Evolutionary conservation across 2,888 invertebrate genomes (phyloP), one percentile per base, ranked within the genome.

Genomic region (Sphinx pinastri): DNA sequence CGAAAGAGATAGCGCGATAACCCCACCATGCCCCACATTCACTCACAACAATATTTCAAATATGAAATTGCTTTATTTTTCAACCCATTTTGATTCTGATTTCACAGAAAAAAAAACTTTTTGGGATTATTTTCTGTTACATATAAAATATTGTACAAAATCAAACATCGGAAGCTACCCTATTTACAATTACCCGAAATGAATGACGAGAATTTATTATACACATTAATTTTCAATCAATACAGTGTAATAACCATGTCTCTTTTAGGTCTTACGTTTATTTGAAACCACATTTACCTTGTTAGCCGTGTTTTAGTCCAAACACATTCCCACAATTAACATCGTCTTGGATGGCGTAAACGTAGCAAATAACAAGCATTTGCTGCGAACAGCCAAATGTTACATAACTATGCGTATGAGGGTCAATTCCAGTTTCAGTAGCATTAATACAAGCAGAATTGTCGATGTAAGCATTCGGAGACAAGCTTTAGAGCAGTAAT

Each of bases 361-460:
- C 54, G 14, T 25, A 69, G 57, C 11, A 68, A 63, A 69, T 63
- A 63, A 54, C 63, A 69, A 54, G 54, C 49, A 52, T 69, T 69
- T 25, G n/a, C 45, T 69, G 19, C 12, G 10, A 54, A 45, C 47
- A 55, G n/a, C 16, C 47, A 75, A 81, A 82, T 81, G 76, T 80
- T 81, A 78, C 79, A 81, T 81, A 79, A 82, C 19, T 52, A 81
- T 77, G 78, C 78, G 78, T 74, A 79, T 80, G 81, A 84, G 81
- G 79, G 72, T 75, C 76, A 81, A 86, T 87, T 88, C 85, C 88
- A 87, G 89, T 89, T 88, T 88, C 84, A 83, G 86, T 86, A 88
- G 88, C 88, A 89, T 89, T 88, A 85, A 85, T 84, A 84, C 84
- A 84, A 82, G 87, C 89, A 90, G 89, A 90, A 82, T 80, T 84